Evolutionary conservation across 2,888 invertebrate genomes (phyloP).

Genomic region (Magallana nippona): DNA sequence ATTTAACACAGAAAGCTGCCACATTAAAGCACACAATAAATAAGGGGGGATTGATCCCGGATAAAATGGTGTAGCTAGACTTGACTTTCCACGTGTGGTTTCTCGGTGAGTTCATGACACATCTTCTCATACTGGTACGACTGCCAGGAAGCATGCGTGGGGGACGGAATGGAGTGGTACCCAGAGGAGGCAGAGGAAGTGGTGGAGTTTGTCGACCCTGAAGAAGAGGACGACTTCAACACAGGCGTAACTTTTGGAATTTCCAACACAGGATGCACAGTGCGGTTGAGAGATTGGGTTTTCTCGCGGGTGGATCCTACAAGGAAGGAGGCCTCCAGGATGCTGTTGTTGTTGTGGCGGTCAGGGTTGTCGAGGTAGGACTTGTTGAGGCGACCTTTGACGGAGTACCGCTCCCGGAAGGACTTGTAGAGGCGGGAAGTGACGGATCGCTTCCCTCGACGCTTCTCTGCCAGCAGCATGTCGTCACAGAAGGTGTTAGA

Average conservation of each 20-base stretch:
- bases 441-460: slow-evolving; percentile 45
- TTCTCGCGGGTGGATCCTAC: neutral
- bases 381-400: slow-evolving; percentile 48
- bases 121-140: slow-evolving; percentile 60
- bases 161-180: slow-evolving; percentile 11
- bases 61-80: slow-evolving; percentile 27
- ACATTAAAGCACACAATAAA: slow-evolving; percentile 44
- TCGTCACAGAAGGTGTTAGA: slow-evolving; percentile 62
- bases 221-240: slow-evolving; percentile 34
- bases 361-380: slow-evolving; percentile 44
- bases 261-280: neutral
- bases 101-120: slow-evolving; percentile 48
- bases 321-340: slow-evolving; percentile 51
- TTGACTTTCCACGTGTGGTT: slow-evolving; percentile 47
- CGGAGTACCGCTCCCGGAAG: slow-evolving; percentile 49
- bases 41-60: neutral
- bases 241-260: neutral
- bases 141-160: slow-evolving; percentile 62
- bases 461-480: slow-evolving; percentile 42
- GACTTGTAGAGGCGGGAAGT: slow-evolving; percentile 51
- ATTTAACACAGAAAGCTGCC: slow-evolving; percentile 23
- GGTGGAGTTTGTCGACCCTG: slow-evolving; percentile 31
- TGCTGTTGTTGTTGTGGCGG: slow-evolving; percentile 28
- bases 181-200: neutral
- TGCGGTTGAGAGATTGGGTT: neutral